Percentiles rank a stretch among this genome's conserved stretches.
phyloP scores from a whole-genome alignment of 2,797 vertebrate genomes.

The Poeciliopsis turneri region DNA sequence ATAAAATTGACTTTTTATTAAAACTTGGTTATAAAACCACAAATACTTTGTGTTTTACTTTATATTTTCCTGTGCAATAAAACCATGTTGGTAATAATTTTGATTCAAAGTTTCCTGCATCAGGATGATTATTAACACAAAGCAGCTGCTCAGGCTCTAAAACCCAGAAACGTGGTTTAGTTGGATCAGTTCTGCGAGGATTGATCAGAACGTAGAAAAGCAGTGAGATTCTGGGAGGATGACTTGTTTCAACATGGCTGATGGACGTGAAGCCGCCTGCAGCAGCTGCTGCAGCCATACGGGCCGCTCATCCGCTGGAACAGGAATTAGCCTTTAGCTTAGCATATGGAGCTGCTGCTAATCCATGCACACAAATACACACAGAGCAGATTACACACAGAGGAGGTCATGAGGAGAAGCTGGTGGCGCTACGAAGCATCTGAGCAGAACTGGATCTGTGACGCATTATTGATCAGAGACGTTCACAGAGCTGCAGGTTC shows the following conservation, averaged over 20 bases:
- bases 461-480: constrained; percentile 49
- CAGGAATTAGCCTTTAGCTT: constrained; percentile 55
- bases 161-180: neutral
- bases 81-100: no score
- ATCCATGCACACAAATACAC: constrained; percentile 41
- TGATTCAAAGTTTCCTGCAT: neutral
- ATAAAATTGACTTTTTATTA: no score
- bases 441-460: constrained; percentile 26
- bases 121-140: neutral
- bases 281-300: constrained; percentile 48
- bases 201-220: no score
- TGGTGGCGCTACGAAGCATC: constrained; percentile 13
- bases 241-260: neutral
- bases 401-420: constrained; percentile 33
- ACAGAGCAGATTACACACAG: constrained; percentile 26
- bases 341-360: constrained; percentile 46
- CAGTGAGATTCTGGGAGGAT: neutral
- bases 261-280: constrained; percentile 23
- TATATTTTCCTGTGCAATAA: no score
- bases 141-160: neutral
- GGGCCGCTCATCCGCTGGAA: constrained; percentile 57
- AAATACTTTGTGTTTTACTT: no score
- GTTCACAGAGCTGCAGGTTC: constrained; percentile 2
- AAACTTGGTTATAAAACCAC: no score
- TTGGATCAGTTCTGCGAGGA: neutral